Base-by-base conservation (phyloP, 2,113 vertebrate species). In the Saguinus midas region DNA sequence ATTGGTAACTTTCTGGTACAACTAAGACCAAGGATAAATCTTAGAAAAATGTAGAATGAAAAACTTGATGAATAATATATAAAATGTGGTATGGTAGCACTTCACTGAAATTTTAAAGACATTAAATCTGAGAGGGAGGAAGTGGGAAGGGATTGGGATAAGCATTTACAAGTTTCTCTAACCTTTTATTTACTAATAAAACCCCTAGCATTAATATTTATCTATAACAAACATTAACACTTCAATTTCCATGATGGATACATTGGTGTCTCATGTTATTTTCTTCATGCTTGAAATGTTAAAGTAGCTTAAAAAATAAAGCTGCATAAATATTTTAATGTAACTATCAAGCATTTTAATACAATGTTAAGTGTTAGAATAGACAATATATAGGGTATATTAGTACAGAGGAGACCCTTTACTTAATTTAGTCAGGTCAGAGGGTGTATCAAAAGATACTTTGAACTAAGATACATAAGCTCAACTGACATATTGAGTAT, bases 221-320 rank as follows among this genome's bases (percentile, higher is more conserved):
- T 86, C 8, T 89, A 66, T 29, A 94, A 66, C 75, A 94, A 93
- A 72, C 64, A 3, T n/a, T 94, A 82, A 78, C 35, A 80, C 0
- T 81, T 81, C 55, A 37, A 93, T 84, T 58, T 40, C 27, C 27
- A 27, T 6, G 0, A 7, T 75, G 80, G 35, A 8, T 6, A 95
- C 8, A 61, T 27, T 85, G 43, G 1, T 58, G 17, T 50, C 27
- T 89, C 45, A 66, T 68, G 18, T 79, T 83, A 66, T 80, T 85
- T 96, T 82, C 66, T 58, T 84, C 4, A 90, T 25, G 35, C n/a
- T 96, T 80, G 84, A 96, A 92, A 66, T 25, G 25, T 50, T 96
- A 80, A 90, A 61, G 29, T 37, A n/a, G 13, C 27, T 95, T 91
- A 75, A 94, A 94, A 84, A 70, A 83, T 73, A 72, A 94, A 95